Evolutionary conservation across 1,140 invertebrate genomes (phyloP).

Genomic region (Nymphalis io): DNA sequence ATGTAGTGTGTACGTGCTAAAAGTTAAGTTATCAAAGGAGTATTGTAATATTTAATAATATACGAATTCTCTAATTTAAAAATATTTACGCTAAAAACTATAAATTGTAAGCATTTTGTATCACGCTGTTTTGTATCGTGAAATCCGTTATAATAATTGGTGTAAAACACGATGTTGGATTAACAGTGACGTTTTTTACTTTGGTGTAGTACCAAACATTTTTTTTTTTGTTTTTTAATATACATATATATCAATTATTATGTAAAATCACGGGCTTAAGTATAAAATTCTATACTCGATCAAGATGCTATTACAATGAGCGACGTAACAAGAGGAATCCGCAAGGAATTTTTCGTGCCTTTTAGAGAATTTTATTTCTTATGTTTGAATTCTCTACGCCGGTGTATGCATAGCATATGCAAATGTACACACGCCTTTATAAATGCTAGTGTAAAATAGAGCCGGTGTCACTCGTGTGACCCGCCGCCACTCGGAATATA

Average conservation of each 20-base stretch:
- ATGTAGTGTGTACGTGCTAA: too few relatives aligned
- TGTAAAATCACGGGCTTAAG: not conserved
- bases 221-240: too few relatives aligned
- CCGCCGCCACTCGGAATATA: constrained; percentile 59
- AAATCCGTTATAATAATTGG: too few relatives aligned
- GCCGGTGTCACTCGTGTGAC: constrained; percentile 54
- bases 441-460: constrained; percentile 41
- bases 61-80: not conserved
- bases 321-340: not conserved
- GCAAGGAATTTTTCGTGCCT: constrained; percentile 15
- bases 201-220: too few relatives aligned
- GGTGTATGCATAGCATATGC: constrained; percentile 20
- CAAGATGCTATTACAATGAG: not conserved
- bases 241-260: too few relatives aligned
- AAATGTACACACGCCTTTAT: constrained; percentile 33
- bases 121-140: too few relatives aligned
- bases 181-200: too few relatives aligned
- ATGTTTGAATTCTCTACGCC: constrained; percentile 7
- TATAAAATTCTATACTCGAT: not conserved
- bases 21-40: not conserved
- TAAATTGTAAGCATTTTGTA: too few relatives aligned
- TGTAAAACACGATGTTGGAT: too few relatives aligned
- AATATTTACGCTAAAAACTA: too few relatives aligned
- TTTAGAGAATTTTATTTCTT: constrained; percentile 17
- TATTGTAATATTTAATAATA: not conserved